Evolutionary conservation across 1,140 invertebrate species (phyloP).

Genomic region (Lucilia sericata): DNA sequence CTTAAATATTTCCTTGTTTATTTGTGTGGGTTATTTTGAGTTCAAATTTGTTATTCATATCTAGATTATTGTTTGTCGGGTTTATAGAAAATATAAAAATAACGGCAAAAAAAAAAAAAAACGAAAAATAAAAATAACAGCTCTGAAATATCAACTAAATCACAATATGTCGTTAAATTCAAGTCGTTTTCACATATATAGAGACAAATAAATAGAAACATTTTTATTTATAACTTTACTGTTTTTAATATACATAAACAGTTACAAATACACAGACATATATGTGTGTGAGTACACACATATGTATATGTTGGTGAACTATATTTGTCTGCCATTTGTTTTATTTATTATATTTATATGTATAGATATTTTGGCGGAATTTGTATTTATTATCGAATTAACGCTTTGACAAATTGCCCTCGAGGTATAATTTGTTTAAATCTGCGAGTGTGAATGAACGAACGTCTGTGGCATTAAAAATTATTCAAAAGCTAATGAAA

Average conservation of each 20-base stretch:
- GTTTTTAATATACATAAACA: neutral
- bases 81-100: neutral
- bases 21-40: neutral
- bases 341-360: neutral
- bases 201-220: neutral
- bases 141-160: neutral
- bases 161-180: constrained; percentile 26
- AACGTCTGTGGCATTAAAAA: neutral
- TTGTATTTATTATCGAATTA: constrained; percentile 27
- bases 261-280: neutral
- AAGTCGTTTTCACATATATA: neutral
- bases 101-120: neutral
- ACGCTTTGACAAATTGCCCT: constrained; percentile 26
- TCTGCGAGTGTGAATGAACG: neutral
- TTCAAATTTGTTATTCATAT: constrained; percentile 24
- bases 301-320: neutral
- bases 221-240: too few relatives aligned
- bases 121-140: neutral
- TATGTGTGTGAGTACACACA: neutral
- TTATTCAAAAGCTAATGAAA: neutral
- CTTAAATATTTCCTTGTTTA: neutral
- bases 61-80: neutral
- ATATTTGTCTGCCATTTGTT: neutral
- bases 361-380: neutral
- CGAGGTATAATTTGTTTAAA: constrained; percentile 24